Evolutionary conservation across 2,888 invertebrate species (phyloP).

Genomic region (Eurytoma adleriae): DNA sequence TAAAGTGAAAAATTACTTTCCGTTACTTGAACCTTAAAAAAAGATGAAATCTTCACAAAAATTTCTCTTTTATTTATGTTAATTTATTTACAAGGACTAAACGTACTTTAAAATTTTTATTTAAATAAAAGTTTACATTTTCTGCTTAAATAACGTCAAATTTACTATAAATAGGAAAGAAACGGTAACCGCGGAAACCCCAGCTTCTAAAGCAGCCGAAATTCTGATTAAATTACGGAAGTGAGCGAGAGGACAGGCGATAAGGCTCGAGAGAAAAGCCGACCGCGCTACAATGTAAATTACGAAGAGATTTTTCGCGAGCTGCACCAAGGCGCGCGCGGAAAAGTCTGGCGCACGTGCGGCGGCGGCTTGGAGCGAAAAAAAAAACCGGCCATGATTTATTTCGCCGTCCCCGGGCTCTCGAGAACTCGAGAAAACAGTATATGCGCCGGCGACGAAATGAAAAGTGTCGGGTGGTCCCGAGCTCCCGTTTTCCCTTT

Average conservation of each 20-base stretch:
- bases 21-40: neutral
- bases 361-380: neutral
- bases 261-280: neutral
- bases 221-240: no score
- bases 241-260: neutral
- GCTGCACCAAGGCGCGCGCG: neutral
- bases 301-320: neutral
- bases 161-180: no score
- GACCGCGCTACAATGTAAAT: neutral
- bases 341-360: neutral
- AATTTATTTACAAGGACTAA: no score
- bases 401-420: neutral
- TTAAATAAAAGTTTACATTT: no score
- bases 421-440: neutral
- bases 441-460: neutral
- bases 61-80: no score
- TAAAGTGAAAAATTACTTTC: neutral
- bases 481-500: neutral
- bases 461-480: constrained; percentile 17
- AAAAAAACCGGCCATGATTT: neutral
- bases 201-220: no score
- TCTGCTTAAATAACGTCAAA: no score
- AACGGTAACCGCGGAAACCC: no score
- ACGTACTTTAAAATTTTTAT: no score
- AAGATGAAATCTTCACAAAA: no score